Conservation (phyloP, 30 jellyfish, hydroid and myxozoan species). For the Aurelia coerulea region DNA sequence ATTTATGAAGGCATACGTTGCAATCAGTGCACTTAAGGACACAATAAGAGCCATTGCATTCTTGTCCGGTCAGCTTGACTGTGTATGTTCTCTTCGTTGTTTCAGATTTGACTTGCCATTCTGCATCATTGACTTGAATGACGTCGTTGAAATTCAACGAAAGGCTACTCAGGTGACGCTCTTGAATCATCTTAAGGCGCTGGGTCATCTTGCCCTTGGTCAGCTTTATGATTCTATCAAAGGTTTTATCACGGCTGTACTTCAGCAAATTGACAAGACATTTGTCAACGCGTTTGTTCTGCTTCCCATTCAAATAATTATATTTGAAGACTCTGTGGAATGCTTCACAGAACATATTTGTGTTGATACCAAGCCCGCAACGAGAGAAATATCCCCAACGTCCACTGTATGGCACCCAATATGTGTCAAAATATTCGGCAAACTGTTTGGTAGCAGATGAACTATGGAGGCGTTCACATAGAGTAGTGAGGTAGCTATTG, state of each 20-base stretch:
- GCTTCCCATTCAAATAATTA: conserved; percentile 42
- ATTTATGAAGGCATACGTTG: conserved; percentile 25
- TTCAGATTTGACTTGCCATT: conserved; percentile 17
- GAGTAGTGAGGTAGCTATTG: neutral
- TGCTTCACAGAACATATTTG: conserved; percentile 71
- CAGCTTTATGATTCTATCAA: conserved; percentile 8
- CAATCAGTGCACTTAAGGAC: conserved; percentile 7
- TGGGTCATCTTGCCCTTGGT: conserved; percentile 43
- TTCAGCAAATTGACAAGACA: conserved; percentile 43
- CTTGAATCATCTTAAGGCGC: conserved; percentile 8
- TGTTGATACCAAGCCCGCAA: conserved; percentile 55
- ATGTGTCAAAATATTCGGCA: conserved; percentile 42
- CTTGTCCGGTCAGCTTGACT: neutral
- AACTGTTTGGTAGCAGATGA: conserved; percentile 27
- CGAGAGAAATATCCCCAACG: conserved; percentile 51
- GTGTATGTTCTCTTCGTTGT: neutral
- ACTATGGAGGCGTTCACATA: conserved; percentile 16
- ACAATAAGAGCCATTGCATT: neutral
- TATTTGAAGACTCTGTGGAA: conserved; percentile 62
- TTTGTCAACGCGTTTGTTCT: conserved; percentile 48
- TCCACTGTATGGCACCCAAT: conserved; percentile 7
- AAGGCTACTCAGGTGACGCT: conserved; percentile 5
- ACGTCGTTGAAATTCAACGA: neutral
- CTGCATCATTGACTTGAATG: neutral
- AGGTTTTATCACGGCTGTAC: conserved; percentile 5